A percentile compares a stretch with the other conserved stretches of the same genome.
phyloP scores from a whole-genome alignment of 2,113 vertebrate species.

The Bubo bubo region DNA sequence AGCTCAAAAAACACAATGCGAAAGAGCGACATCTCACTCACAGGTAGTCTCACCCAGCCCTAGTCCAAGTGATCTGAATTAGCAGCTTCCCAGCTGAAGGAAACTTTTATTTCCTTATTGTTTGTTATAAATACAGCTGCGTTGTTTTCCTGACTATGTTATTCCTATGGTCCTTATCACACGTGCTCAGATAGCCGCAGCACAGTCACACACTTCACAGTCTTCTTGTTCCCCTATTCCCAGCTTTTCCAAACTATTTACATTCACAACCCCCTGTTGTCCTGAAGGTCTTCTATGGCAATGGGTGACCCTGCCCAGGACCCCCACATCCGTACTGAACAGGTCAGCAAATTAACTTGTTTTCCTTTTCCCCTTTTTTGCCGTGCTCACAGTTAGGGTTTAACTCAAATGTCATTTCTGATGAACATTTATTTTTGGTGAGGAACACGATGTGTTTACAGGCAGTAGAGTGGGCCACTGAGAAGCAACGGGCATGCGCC shows the following conservation, averaged over 20 bases:
- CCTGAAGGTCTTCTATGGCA: background rate
- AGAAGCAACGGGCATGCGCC: background rate
- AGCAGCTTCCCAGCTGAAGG: background rate
- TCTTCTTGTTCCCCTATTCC: background rate
- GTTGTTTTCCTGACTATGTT: background rate
- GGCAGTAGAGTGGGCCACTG: background rate
- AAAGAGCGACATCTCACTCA: background rate
- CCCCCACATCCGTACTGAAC: background rate
- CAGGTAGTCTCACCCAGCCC: background rate
- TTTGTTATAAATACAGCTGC: slow-evolving; percentile 44
- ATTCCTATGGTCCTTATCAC: slow-evolving; percentile 15
- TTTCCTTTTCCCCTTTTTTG: slow-evolving; percentile 26
- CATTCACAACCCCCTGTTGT: background rate
- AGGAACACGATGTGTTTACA: slow-evolving; percentile 7
- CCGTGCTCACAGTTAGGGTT: background rate
- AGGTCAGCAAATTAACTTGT: slow-evolving; percentile 10
- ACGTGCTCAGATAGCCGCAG: background rate
- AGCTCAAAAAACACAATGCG: background rate
- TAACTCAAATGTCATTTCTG: slow-evolving; percentile 30
- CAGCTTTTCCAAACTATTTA: background rate
- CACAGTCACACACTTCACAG: background rate
- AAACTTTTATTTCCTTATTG: slow-evolving; percentile 13
- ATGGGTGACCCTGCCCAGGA: background rate
- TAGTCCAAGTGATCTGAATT: background rate
- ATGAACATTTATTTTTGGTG: slow-evolving; percentile 62